phyloP scores from a whole-genome alignment of 1,140 invertebrate species.

The Orius insidiosus region DNA sequence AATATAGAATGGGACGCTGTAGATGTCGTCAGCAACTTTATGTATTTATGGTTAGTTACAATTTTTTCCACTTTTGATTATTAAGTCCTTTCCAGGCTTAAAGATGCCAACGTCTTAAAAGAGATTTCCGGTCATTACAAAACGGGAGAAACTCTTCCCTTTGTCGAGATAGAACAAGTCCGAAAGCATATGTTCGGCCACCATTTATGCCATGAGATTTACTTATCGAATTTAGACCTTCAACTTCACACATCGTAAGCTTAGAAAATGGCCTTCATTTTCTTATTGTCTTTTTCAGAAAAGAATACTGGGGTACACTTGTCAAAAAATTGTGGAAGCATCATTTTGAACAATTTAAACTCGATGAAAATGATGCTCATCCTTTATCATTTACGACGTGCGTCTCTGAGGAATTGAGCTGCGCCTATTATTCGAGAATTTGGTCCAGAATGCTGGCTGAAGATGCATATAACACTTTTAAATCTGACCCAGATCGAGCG shows the following conservation, averaged over 20 bases:
- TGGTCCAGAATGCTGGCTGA: slow-evolving; percentile 80
- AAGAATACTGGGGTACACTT: slow-evolving; percentile 62
- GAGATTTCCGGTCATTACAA: slow-evolving; percentile 53
- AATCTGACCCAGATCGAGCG: slow-evolving; percentile 34
- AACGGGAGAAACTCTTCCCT: slow-evolving; percentile 48
- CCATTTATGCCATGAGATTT: slow-evolving; percentile 64
- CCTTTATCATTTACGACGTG: slow-evolving; percentile 62
- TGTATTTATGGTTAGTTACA: slow-evolving; percentile 55
- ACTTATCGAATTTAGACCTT: slow-evolving; percentile 67
- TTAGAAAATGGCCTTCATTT: background rate
- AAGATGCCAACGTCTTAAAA: slow-evolving; percentile 47
- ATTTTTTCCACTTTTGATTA: slow-evolving; percentile 2
- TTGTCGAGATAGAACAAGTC: slow-evolving; percentile 38
- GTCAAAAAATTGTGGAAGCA: slow-evolving; percentile 56
- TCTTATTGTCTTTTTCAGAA: slow-evolving; percentile 24
- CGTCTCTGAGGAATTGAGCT: slow-evolving; percentile 49
- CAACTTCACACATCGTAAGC: slow-evolving; percentile 53
- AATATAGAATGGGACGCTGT: slow-evolving; percentile 86
- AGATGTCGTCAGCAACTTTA: slow-evolving; percentile 58
- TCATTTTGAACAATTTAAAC: slow-evolving; percentile 46
- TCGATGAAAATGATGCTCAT: slow-evolving; percentile 58
- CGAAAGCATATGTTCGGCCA: slow-evolving; percentile 58
- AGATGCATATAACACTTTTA: slow-evolving; percentile 70
- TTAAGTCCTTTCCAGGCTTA: slow-evolving; percentile 29
- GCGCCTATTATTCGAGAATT: slow-evolving; percentile 49